Evolutionary conservation across 2,797 vertebrate species (phyloP).

Genomic region (Denticeps clupeoides): DNA sequence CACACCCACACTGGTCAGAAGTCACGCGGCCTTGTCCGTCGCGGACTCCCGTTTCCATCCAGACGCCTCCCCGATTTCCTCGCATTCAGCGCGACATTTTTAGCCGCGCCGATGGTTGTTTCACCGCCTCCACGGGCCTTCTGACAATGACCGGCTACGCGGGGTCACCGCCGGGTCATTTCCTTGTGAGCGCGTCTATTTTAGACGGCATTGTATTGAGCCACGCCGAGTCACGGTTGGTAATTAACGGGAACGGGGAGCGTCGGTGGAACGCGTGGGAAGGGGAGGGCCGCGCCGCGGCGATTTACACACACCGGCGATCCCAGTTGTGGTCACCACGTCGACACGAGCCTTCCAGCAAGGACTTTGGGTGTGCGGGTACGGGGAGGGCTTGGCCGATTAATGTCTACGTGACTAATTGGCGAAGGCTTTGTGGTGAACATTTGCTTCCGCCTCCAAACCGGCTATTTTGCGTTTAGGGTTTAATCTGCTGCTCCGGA

Average conservation of each 20-base stretch:
- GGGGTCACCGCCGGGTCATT: conserved; percentile 16
- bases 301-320: too few relatives aligned
- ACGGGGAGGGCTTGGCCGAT: too few relatives aligned
- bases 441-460: too few relatives aligned
- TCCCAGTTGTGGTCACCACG: too few relatives aligned
- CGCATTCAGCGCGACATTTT: not conserved
- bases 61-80: conserved; percentile 6
- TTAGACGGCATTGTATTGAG: conserved; percentile 23
- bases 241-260: conserved; percentile 16
- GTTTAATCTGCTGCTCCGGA: too few relatives aligned
- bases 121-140: conserved; percentile 5
- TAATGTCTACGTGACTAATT: too few relatives aligned
- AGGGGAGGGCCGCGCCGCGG: not conserved
- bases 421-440: too few relatives aligned
- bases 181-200: conserved; percentile 10
- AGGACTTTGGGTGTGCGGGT: too few relatives aligned
- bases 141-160: conserved; percentile 5
- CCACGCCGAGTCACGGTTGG: conserved; percentile 18
- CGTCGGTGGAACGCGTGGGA: not conserved
- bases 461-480: too few relatives aligned
- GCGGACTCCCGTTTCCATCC: conserved; percentile 1
- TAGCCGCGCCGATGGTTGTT: conserved; percentile 15
- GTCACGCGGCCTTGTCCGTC: too few relatives aligned
- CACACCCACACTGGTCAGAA: too few relatives aligned
- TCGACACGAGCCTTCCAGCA: too few relatives aligned